Conservation (phyloP, 2,113 vertebrate species). For the Pterocles gutturalis region DNA sequence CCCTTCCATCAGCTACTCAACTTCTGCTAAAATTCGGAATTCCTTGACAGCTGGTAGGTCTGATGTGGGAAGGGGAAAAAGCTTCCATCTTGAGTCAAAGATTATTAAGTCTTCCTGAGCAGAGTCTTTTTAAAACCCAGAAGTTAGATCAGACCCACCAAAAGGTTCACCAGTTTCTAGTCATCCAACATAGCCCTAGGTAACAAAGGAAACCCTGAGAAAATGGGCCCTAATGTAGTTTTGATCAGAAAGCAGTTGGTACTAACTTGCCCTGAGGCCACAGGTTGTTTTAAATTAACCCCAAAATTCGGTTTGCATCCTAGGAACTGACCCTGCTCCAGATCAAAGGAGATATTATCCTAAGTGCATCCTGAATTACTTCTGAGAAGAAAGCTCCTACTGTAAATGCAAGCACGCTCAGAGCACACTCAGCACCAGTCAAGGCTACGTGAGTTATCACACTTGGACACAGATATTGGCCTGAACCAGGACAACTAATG, state of each 20-base stretch:
- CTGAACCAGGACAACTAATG: neutral
- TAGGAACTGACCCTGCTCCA: neutral
- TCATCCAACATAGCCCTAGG: neutral
- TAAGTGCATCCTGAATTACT: neutral
- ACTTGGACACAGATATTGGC: neutral
- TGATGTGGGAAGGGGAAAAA: neutral
- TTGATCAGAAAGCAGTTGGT: neutral
- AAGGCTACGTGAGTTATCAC: neutral
- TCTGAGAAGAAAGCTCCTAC: neutral
- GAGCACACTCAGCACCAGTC: neutral
- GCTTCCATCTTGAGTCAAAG: neutral
- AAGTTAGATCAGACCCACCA: neutral
- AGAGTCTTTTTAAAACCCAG: neutral
- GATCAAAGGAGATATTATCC: neutral
- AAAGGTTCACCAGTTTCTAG: neutral
- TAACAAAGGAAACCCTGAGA: neutral
- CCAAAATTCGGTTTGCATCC: neutral
- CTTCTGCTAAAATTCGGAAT: neutral
- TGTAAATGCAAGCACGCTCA: neutral
- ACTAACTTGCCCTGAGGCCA: neutral
- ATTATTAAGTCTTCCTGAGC: neutral
- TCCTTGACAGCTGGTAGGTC: neutral
- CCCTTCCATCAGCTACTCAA: neutral
- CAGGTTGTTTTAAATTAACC: neutral
- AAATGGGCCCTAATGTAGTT: neutral